A percentile compares a stretch with the other conserved stretches of the same genome.
These are phyloP conservation scores for Pantherophis alleghaniensis DNA, from an alignment of 2,797 vertebrate genomes.

Conservation along the genomic window DNA sequence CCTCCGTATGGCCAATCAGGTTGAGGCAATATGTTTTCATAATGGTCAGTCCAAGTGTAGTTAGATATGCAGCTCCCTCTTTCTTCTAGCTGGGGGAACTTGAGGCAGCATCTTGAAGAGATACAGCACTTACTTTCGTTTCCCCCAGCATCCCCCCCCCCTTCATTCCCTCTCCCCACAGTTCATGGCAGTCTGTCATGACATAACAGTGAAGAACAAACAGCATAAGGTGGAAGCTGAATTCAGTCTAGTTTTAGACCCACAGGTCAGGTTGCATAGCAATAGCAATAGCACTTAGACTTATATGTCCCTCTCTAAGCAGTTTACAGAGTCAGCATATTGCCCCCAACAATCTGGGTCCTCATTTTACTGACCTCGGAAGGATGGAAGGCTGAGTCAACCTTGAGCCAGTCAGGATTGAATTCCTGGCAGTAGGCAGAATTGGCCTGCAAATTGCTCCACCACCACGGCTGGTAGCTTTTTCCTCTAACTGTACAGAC, in stretches of 20 bases:
- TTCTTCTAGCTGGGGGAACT: background rate
- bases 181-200: background rate
- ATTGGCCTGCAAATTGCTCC: background rate
- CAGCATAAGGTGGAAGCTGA: background rate
- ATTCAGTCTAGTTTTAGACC: background rate
- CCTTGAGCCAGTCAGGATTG: background rate
- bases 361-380: background rate
- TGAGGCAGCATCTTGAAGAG: background rate
- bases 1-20: background rate
- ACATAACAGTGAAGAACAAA: background rate
- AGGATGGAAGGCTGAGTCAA: background rate
- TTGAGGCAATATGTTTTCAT: background rate
- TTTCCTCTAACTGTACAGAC: background rate
- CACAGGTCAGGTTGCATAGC: background rate
- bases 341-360: background rate
- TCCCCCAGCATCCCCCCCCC: background rate
- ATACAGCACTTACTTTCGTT: background rate
- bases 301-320: background rate
- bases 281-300: background rate
- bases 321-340: background rate
- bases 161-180: background rate
- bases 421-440: background rate
- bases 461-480: background rate
- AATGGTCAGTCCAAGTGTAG: background rate
- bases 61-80: background rate